phyloP scores from a whole-genome alignment of 1,140 invertebrate species.

The Ridgeia piscesae region DNA sequence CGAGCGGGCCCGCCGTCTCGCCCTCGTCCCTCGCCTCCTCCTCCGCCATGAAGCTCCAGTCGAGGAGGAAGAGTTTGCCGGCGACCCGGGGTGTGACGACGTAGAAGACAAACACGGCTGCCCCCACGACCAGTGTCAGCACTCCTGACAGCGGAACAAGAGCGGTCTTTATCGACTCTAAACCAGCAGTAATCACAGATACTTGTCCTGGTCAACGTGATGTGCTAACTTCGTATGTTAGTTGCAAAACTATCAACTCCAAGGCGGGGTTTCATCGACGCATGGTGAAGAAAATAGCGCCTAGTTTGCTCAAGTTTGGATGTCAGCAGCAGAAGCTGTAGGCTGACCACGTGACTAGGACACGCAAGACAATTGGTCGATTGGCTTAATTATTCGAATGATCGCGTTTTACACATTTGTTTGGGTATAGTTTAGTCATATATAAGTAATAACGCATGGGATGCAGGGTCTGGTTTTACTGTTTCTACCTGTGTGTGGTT shows the following conservation, averaged over 20 bases:
- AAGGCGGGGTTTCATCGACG: too few relatives aligned
- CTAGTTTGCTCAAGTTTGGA: too few relatives aligned
- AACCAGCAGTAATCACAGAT: not conserved
- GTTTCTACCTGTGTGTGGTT: too few relatives aligned
- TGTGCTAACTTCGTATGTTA: not conserved
- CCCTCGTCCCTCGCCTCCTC: not conserved
- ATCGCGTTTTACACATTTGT: too few relatives aligned
- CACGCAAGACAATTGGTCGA: too few relatives aligned
- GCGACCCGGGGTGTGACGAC: not conserved
- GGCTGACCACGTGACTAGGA: too few relatives aligned
- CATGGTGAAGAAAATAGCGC: too few relatives aligned
- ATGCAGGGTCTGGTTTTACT: too few relatives aligned
- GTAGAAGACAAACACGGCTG: not conserved
- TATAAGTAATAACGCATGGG: too few relatives aligned
- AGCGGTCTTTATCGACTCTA: not conserved
- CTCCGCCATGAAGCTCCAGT: not conserved
- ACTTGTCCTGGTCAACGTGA: not conserved
- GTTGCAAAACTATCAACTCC: conserved; percentile 29
- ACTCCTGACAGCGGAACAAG: not conserved
- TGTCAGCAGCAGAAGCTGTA: too few relatives aligned
- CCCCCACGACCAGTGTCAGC: not conserved
- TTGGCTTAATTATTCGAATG: too few relatives aligned
- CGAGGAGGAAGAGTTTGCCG: not conserved
- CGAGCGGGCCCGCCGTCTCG: not conserved
- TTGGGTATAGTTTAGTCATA: too few relatives aligned